Evolutionary conservation across 2,797 vertebrate species (phyloP), one percentile per base, ranked within the genome.

Genomic region (Salmo trutta): DNA sequence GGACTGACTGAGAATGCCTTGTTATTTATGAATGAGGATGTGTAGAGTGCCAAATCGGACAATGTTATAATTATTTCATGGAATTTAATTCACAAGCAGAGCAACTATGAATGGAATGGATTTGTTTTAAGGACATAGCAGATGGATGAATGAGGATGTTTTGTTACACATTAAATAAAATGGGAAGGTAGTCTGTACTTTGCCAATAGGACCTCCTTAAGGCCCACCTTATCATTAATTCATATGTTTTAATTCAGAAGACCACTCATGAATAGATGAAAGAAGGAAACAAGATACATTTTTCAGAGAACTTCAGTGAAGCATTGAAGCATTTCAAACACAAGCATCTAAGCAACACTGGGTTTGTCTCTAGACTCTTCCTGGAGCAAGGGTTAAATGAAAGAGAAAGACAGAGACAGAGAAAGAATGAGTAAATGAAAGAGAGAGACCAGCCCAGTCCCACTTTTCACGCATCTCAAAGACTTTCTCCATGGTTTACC

Each of bases 201-300:
- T 16, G 53, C 5, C 53, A 56, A 56, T 5, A 56, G 54, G 54
- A 56, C 54, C 54, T 24, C 7, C 56, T 62, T 21, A 62, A 21
- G 8, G 59, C 10, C 7, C n/a, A 21, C 53, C 78, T 82, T 79
- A 87, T 87, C 24, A 84, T 84, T 88, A 65, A 86, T 89, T 90
- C 51, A 87, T 88, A 81, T 15, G n/a, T 75, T 87, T 83, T 85
- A 82, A 86, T 91, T 91, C 83, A 84, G 79, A 85, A 88, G 83
- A 77, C 31, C 75, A 82, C 69, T 76, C 82, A 90, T 89, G 70
- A 91, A 91, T 88, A 86, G 79, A 92, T 88, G 69, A 89, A 91
- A 83, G 79, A 92, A 80, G 14, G 79, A 82, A 79, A 21, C 17
- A 19, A 21, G 19, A 24, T 17, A 3, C 17, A 64, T 59, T 31